Percentiles rank a stretch among this genome's conserved stretches.
These are phyloP conservation scores for Gastracanthus pulcherrimus DNA, from an alignment of 2,888 invertebrate genomes.

Conservation along the genomic window DNA sequence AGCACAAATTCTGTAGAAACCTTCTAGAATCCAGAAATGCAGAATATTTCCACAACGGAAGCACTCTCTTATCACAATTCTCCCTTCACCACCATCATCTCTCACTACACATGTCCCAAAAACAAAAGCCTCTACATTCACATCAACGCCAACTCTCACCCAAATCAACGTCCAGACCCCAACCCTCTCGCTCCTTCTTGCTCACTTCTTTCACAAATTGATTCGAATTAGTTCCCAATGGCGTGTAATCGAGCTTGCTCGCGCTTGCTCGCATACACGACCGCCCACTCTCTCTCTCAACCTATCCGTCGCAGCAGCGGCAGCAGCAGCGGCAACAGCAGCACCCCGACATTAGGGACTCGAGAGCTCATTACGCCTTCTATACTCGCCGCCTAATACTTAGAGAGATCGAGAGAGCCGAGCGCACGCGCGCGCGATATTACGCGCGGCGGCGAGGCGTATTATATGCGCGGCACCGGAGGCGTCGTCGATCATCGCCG, in stretches of 20 bases:
- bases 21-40: too few relatives aligned
- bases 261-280: conserved; percentile 63
- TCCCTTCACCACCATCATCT: too few relatives aligned
- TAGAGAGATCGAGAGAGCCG: conserved; percentile 63
- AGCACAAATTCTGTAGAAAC: too few relatives aligned
- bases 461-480: conserved; percentile 51
- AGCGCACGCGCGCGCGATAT: conserved; percentile 66
- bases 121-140: too few relatives aligned
- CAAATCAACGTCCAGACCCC: background rate
- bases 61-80: too few relatives aligned
- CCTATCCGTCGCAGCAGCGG: conserved; percentile 60
- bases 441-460: conserved; percentile 61
- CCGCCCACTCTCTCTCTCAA: background rate
- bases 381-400: conserved; percentile 75
- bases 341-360: conserved; percentile 65
- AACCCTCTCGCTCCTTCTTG: background rate
- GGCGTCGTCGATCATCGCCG: conserved; percentile 30
- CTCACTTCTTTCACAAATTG: conserved; percentile 67
- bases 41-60: too few relatives aligned
- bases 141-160: too few relatives aligned
- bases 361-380: conserved; percentile 70
- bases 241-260: conserved; percentile 75
- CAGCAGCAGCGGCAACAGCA: conserved; percentile 1
- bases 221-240: conserved; percentile 77
- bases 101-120: too few relatives aligned